These are phyloP conservation scores for Chloroclysta siterata DNA, from an alignment of 2,888 invertebrate genomes.

Conservation along the genomic window DNA sequence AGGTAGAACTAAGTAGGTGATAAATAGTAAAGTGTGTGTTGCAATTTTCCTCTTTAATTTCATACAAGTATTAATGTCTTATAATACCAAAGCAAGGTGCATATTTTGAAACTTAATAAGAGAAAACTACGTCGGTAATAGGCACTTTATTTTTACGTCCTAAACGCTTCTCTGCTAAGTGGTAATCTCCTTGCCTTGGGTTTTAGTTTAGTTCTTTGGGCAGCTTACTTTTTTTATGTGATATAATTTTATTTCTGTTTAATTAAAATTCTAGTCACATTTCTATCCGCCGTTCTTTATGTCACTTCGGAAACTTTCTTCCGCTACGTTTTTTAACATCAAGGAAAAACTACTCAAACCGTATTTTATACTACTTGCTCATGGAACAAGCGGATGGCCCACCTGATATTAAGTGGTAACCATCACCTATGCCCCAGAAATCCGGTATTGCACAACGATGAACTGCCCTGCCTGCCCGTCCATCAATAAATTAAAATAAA, in stretches of 20 bases:
- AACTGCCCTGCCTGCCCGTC: too few species aligned
- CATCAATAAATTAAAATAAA: too few species aligned
- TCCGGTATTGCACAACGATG: too few species aligned
- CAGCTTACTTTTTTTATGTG: slow-evolving; percentile 19
- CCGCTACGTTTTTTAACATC: too few species aligned
- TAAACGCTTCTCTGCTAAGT: slow-evolving; percentile 24
- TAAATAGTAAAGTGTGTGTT: neutral
- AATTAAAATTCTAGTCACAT: slow-evolving; percentile 12
- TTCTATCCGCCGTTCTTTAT: neutral
- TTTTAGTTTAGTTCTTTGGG: slow-evolving; percentile 28
- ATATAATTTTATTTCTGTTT: slow-evolving; percentile 22
- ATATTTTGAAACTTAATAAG: slow-evolving; percentile 25
- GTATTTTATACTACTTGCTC: too few species aligned
- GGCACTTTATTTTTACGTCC: slow-evolving; percentile 29
- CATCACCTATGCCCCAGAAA: too few species aligned
- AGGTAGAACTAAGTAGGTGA: too few species aligned
- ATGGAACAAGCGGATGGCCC: too few species aligned
- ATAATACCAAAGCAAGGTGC: slow-evolving; percentile 6
- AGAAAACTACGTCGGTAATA: slow-evolving; percentile 26
- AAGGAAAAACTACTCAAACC: too few species aligned
- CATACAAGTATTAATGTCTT: neutral
- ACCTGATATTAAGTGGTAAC: too few species aligned
- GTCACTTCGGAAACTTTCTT: neutral
- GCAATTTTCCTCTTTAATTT: too few species aligned
- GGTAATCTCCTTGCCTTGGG: slow-evolving; percentile 31